Evolutionary conservation across 2,888 invertebrate species (phyloP).

Genomic region (Eupeodes latifasciatus): DNA sequence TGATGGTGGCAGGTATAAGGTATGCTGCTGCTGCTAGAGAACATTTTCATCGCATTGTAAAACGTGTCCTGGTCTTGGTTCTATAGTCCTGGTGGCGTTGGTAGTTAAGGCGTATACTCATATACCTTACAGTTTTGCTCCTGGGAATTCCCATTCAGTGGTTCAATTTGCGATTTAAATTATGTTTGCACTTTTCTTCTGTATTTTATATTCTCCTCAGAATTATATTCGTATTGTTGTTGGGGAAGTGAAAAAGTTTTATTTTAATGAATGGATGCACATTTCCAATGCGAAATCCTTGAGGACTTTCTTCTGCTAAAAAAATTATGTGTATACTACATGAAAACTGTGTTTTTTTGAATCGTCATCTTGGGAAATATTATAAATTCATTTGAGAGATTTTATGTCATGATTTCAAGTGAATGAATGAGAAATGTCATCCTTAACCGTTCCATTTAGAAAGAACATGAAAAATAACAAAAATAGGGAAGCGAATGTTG

Average conservation of each 20-base stretch:
- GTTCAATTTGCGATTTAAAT: conserved; percentile 62
- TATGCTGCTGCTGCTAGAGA: background rate
- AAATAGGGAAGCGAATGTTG: background rate
- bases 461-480: background rate
- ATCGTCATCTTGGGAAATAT: conserved; percentile 23
- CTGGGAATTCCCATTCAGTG: conserved; percentile 51
- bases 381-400: conserved; percentile 17
- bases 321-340: background rate
- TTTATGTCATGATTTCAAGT: background rate
- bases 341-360: background rate
- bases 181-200: conserved; percentile 56
- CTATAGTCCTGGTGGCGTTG: no score
- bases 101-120: no score
- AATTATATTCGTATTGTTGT: background rate
- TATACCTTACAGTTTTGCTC: conserved; percentile 10
- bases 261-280: conserved; percentile 37
- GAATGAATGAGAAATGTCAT: conserved; percentile 8
- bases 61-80: conserved; percentile 31
- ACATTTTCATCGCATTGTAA: conserved; percentile 27
- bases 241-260: background rate
- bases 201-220: background rate
- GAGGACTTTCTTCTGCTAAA: background rate
- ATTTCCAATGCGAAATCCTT: conserved; percentile 3
- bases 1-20: conserved; percentile 1
- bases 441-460: background rate